These are phyloP conservation scores for Lineus longissimus DNA, from an alignment of 1,140 invertebrate species.

Conservation along the genomic window DNA sequence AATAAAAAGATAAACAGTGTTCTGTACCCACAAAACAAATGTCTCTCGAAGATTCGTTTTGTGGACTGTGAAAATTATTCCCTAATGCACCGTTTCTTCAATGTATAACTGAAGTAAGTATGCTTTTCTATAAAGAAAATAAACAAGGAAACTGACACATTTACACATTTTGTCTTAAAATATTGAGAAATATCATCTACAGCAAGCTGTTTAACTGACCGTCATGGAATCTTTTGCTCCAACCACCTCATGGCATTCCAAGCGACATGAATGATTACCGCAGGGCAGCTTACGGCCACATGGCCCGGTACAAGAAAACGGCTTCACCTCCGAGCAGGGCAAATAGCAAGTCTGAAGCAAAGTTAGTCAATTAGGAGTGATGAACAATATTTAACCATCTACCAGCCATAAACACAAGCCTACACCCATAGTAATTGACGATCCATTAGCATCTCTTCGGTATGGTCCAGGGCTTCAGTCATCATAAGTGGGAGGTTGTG, in stretches of 20 bases:
- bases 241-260: slow-evolving; percentile 68
- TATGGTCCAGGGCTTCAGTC: no score
- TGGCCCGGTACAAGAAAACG: slow-evolving; percentile 68
- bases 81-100: not conserved
- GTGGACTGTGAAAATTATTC: not conserved
- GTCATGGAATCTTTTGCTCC: slow-evolving; percentile 26
- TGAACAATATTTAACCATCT: not conserved
- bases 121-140: not conserved
- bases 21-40: not conserved
- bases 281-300: slow-evolving; percentile 70
- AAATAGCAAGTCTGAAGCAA: slow-evolving; percentile 58
- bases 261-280: slow-evolving; percentile 73
- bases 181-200: not conserved
- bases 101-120: not conserved
- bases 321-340: slow-evolving; percentile 70
- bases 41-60: not conserved
- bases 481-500: no score
- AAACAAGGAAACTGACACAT: not conserved
- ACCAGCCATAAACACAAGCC: not conserved
- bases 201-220: slow-evolving; percentile 19
- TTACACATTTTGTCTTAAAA: not conserved
- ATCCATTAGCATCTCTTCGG: no score
- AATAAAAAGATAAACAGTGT: slow-evolving; percentile 18
- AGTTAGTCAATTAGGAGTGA: not conserved
- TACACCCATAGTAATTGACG: not conserved